Evolutionary conservation across 1,140 invertebrate genomes (phyloP).

Genomic region (Pseudomyrmex gracilis): DNA sequence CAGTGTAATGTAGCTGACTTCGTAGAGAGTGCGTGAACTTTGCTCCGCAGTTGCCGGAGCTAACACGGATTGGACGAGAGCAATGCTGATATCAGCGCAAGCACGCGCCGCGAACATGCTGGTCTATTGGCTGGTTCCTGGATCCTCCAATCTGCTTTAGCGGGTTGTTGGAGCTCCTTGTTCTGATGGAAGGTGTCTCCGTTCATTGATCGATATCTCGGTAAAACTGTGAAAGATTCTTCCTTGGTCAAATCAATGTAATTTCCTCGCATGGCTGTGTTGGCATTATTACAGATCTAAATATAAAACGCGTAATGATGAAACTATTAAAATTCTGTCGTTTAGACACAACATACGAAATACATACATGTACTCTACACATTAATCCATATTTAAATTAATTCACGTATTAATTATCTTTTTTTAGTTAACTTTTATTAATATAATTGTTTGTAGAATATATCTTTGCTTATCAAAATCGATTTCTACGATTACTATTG

Average conservation of each 20-base stretch:
- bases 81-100: constrained; percentile 78
- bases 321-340: not conserved
- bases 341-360: too few relatives aligned
- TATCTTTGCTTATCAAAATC: not conserved
- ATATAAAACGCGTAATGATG: constrained; percentile 1
- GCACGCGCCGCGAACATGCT: constrained; percentile 81
- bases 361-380: too few relatives aligned
- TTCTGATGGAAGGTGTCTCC: not conserved
- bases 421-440: not conserved
- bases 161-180: not conserved
- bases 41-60: constrained; percentile 76
- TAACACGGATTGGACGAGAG: constrained; percentile 76
- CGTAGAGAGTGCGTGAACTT: constrained; percentile 77
- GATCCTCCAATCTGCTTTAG: constrained; percentile 20
- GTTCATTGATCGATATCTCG: not conserved
- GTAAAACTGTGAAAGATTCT: not conserved
- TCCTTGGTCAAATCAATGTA: not conserved
- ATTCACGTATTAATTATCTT: too few relatives aligned
- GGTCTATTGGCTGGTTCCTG: constrained; percentile 19
- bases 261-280: not conserved
- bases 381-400: too few relatives aligned
- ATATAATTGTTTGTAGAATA: not conserved
- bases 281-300: not conserved
- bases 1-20: constrained; percentile 78
- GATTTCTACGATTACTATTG: not conserved